Base-by-base conservation (phyloP, 2,113 vertebrate species). In the Cebidichthys violaceus region DNA sequence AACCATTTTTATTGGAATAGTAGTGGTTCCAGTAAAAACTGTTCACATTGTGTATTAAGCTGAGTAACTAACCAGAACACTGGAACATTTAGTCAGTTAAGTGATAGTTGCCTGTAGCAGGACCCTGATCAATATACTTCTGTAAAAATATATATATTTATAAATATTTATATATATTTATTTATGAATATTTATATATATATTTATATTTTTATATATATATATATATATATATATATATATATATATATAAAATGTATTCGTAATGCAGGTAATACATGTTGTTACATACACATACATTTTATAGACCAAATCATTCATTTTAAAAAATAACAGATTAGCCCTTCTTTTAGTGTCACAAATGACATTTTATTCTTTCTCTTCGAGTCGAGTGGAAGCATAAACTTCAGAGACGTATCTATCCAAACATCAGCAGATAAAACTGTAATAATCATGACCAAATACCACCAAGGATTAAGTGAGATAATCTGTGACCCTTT, bases 1-100 rank as follows among this genome's bases (percentile, higher is more conserved):
- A 66, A 6, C 27, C 3, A 17, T 45, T 41, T 75, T 37, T 31
- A 66, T 37, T 22, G 35, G 43, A 77, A 77, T 55, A 45, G 74
- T 66, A 52, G 70, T 70, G 29, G 43, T 37, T 27, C 37, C 47
- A 61, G 0, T 52, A n/a, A 47, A 70, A 68, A 77, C 57, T 14
- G 22, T 41, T 27, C 37, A 59, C 6, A 54, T 27, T 59, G n/a
- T n/a, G 37, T 61, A 33, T 73, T 66, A 41, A 29, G 29, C 24
- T 59, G 55, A 29, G 55, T 27, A 59, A 59, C 55, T 55, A 54
- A 65, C 18, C 22, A 4, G 13, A 20, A 39, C 14, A 71, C 50
- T 52, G 17, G 4, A 33, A 61, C 11, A 57, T 27, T 1, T 10
- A 13, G n/a, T 57, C n/a, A 13, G n/a, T 27, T 57, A 27, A 57